Conservation (phyloP, 2,888 invertebrate genomes). For the Aphidoletes aphidimyza region DNA sequence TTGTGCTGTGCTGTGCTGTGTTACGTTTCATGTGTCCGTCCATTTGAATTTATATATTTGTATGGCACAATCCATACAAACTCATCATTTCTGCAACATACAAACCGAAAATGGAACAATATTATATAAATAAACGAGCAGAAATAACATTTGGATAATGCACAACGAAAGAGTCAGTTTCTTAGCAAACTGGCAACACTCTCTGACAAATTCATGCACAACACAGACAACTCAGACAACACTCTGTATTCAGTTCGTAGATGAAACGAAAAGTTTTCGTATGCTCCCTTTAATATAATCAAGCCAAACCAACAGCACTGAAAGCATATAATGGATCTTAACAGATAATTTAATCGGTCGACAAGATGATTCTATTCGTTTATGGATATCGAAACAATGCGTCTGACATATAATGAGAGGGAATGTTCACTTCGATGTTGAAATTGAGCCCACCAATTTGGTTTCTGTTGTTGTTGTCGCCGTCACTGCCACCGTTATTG, state of each 20-base stretch:
- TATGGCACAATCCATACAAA: neutral
- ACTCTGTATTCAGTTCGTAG: no score
- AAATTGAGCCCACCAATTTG: neutral
- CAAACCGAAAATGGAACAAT: conserved; percentile 36
- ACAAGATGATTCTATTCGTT: conserved; percentile 49
- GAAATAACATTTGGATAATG: neutral
- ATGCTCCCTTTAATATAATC: conserved; percentile 33
- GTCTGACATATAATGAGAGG: neutral
- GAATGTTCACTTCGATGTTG: neutral
- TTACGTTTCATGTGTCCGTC: neutral
- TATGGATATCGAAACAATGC: conserved; percentile 20
- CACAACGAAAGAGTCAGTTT: neutral
- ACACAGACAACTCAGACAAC: no score
- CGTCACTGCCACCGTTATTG: no score
- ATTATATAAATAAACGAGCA: conserved; percentile 12
- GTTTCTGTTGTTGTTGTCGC: no score
- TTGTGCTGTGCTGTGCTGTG: neutral
- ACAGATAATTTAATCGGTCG: conserved; percentile 49
- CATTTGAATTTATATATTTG: conserved; percentile 18
- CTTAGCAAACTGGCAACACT: neutral
- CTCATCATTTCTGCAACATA: neutral
- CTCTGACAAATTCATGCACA: neutral
- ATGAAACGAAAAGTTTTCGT: conserved; percentile 30
- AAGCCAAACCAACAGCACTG: conserved; percentile 34
- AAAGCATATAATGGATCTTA: conserved; percentile 46